A percentile compares a stretch with the other conserved stretches of the same genome.
Conservation (phyloP, 2,797 vertebrate genomes). For the Anabacerthia variegaticeps region DNA sequence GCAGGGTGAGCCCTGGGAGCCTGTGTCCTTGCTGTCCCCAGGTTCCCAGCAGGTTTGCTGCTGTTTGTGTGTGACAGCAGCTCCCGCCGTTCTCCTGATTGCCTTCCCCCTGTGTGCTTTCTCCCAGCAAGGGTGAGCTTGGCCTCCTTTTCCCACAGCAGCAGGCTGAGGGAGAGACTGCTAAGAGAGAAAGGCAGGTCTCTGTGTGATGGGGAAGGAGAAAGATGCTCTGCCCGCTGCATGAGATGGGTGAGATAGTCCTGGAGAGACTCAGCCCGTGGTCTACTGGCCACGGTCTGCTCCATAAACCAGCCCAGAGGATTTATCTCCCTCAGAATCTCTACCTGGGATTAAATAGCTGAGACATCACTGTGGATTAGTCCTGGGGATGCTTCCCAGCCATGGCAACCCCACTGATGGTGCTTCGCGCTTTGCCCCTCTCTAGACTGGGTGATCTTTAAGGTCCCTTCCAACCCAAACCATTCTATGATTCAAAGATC, state of each 20-base stretch:
- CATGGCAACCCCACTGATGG: background rate
- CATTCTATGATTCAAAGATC: background rate
- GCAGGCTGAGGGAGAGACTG: background rate
- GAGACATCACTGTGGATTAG: background rate
- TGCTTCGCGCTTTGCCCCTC: background rate
- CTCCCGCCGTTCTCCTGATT: background rate
- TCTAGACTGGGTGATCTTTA: background rate
- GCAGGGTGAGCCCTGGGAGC: background rate
- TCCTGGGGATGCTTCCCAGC: background rate
- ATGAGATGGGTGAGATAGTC: accelerated
- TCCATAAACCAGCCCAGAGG: background rate
- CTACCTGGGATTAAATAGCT: background rate
- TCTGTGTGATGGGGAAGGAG: background rate
- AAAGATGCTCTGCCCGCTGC: background rate
- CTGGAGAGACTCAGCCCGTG: background rate
- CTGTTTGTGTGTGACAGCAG: background rate
- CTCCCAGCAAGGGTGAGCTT: background rate
- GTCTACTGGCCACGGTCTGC: background rate
- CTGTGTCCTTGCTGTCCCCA: background rate
- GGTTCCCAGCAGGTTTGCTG: background rate
- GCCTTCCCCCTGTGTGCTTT: background rate
- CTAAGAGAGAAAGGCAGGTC: background rate
- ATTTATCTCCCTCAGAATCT: accelerated
- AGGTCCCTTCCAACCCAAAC: background rate
- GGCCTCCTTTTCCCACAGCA: background rate